Conservation (phyloP, 2,797 vertebrate species). For the Odontamblyopus rebecca region DNA sequence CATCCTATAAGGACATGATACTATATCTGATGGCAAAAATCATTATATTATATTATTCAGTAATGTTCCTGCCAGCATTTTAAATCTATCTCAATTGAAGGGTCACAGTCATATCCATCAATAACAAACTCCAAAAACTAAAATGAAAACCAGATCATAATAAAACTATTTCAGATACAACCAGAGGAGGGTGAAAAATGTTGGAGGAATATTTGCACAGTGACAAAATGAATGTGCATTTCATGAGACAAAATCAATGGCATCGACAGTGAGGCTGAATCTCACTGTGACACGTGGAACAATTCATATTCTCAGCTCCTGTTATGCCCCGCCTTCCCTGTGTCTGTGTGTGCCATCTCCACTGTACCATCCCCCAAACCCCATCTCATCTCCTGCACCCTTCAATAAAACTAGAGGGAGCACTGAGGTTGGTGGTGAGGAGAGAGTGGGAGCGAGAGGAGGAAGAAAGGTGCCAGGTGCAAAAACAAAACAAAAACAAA, state of each 20-base stretch:
- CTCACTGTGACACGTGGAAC: slow-evolving; percentile 45
- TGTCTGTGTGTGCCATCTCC: slow-evolving; percentile 46
- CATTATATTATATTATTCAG: not conserved
- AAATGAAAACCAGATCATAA: slow-evolving; percentile 39
- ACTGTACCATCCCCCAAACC: slow-evolving; percentile 34
- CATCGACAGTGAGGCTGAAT: slow-evolving; percentile 38
- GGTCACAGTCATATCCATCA: slow-evolving; percentile 20
- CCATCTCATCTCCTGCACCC: slow-evolving; percentile 19
- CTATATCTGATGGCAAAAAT: not conserved
- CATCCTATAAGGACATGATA: not conserved
- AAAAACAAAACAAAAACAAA: slow-evolving; percentile 38
- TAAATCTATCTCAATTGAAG: not conserved
- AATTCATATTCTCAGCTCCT: slow-evolving; percentile 41
- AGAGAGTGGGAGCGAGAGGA: not conserved
- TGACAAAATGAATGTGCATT: slow-evolving; percentile 52
- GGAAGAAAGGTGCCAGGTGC: slow-evolving; percentile 45
- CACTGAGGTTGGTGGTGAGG: slow-evolving; percentile 1
- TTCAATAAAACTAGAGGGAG: slow-evolving; percentile 28
- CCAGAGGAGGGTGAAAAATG: slow-evolving; percentile 24
- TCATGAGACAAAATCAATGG: slow-evolving; percentile 54
- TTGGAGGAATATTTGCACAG: slow-evolving; percentile 23
- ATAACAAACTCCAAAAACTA: slow-evolving; percentile 29
- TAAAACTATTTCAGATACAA: slow-evolving; percentile 27
- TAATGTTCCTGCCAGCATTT: not conserved
- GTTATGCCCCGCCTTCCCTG: slow-evolving; percentile 34